phyloP scores from a whole-genome alignment of 2,888 invertebrate species.

The Disparrhopalites patrizii region DNA sequence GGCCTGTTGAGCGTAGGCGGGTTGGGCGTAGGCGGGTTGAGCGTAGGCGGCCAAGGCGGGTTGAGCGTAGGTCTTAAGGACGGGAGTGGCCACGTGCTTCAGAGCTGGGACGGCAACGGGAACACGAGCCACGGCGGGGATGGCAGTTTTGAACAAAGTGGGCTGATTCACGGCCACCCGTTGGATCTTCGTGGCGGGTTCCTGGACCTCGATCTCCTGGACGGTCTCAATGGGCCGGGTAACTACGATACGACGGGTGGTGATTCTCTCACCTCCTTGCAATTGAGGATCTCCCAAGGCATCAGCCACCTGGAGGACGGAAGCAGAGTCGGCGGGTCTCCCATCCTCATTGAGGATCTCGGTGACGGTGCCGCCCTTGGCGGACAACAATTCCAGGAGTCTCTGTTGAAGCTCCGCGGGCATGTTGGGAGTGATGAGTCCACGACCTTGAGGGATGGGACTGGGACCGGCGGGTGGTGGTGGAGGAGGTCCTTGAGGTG shows the following conservation, averaged over 20 bases:
- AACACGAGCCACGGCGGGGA: slow-evolving; percentile 53
- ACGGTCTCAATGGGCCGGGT: slow-evolving; percentile 61
- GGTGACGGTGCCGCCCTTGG: slow-evolving; percentile 53
- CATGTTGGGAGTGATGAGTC: slow-evolving; percentile 41
- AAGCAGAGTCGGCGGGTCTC: slow-evolving; percentile 50
- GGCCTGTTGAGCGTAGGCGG: not conserved
- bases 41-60: slow-evolving; percentile 6
- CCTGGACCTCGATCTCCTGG: slow-evolving; percentile 58
- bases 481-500: slow-evolving; percentile 42
- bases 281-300: slow-evolving; percentile 56
- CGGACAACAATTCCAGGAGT: slow-evolving; percentile 57
- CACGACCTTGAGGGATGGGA: slow-evolving; percentile 39
- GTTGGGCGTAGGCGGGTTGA: slow-evolving; percentile 9
- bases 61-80: slow-evolving; percentile 41
- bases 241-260: slow-evolving; percentile 61
- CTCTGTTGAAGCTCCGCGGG: slow-evolving; percentile 53
- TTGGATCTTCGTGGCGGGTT: slow-evolving; percentile 60
- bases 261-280: slow-evolving; percentile 58
- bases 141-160: slow-evolving; percentile 55
- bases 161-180: slow-evolving; percentile 59
- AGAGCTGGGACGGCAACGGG: slow-evolving; percentile 45
- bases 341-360: slow-evolving; percentile 52
- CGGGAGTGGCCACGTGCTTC: slow-evolving; percentile 45
- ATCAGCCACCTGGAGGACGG: slow-evolving; percentile 56
- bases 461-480: slow-evolving; percentile 50